These are phyloP conservation scores for Hippocampus mohnikei DNA, from an alignment of 2,113 vertebrate species.

Conservation along the genomic window DNA sequence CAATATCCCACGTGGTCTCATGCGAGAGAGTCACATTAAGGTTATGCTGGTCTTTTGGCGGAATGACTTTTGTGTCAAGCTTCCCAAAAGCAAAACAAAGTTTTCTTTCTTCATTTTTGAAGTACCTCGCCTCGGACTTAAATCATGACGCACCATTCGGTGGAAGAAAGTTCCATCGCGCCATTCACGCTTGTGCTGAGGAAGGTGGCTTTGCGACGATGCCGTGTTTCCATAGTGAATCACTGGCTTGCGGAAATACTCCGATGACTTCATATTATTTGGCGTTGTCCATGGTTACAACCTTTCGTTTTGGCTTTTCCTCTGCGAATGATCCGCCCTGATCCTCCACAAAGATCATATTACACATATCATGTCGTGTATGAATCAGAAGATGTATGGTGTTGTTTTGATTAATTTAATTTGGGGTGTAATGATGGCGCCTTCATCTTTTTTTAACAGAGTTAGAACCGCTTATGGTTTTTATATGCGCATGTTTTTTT, in stretches of 20 bases:
- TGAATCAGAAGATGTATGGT: conserved; percentile 2
- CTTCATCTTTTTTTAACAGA: neutral
- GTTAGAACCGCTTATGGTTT: conserved; percentile 6
- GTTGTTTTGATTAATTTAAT: conserved; percentile 29
- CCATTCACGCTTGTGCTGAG: conserved; percentile 29
- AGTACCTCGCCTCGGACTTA: neutral
- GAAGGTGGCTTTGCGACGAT: conserved; percentile 36
- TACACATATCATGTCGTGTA: conserved; percentile 23
- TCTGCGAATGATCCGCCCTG: conserved; percentile 39
- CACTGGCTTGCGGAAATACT: conserved; percentile 43
- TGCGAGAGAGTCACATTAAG: conserved; percentile 42
- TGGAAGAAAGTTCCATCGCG: conserved; percentile 25
- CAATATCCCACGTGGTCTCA: conserved; percentile 32
- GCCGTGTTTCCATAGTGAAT: conserved; percentile 63
- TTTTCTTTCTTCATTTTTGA: conserved; percentile 10
- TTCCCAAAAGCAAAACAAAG: conserved; percentile 18
- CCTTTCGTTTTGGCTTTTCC: conserved; percentile 22
- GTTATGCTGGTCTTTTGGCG: conserved; percentile 16
- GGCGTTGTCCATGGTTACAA: conserved; percentile 57
- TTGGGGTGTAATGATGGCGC: conserved; percentile 30
- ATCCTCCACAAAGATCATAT: conserved; percentile 26
- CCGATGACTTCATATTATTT: conserved; percentile 23
- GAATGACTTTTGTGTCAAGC: neutral
- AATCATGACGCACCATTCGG: conserved; percentile 34
- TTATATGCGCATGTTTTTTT: conserved; percentile 49